Evolutionary conservation across 2,797 vertebrate species (phyloP).

Genomic region (Mus caroli): DNA sequence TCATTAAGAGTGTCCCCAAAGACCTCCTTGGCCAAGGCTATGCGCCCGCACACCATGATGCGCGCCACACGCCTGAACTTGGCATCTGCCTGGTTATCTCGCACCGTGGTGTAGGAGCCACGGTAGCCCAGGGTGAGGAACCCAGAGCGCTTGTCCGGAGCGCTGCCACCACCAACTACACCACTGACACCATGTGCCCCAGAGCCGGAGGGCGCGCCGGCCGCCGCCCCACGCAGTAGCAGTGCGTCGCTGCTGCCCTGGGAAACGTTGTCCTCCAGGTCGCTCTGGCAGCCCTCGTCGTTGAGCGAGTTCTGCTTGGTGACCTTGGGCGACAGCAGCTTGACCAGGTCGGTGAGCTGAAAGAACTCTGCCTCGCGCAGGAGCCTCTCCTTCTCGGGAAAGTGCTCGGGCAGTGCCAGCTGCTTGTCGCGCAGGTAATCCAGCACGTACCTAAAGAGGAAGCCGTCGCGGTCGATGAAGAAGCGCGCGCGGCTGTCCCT

Average conservation of each 20-base stretch:
- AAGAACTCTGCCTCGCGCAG: slow-evolving; percentile 94
- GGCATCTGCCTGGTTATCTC: slow-evolving; percentile 93
- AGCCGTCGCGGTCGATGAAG: slow-evolving; percentile 95
- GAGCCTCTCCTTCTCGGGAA: slow-evolving; percentile 94
- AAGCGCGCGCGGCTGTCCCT: slow-evolving; percentile 94
- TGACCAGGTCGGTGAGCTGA: slow-evolving; percentile 91
- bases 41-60: slow-evolving; percentile 94
- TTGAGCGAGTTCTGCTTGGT: slow-evolving; percentile 91
- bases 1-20: slow-evolving; percentile 94
- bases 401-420: slow-evolving; percentile 94
- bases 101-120: slow-evolving; percentile 92
- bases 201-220: slow-evolving; percentile 66
- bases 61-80: slow-evolving; percentile 94
- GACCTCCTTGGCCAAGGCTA: slow-evolving; percentile 94
- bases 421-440: slow-evolving; percentile 94
- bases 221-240: slow-evolving; percentile 85
- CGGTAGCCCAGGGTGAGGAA: slow-evolving; percentile 95
- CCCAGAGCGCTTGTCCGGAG: slow-evolving; percentile 91
- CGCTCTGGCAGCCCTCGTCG: slow-evolving; percentile 93
- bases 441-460: slow-evolving; percentile 95
- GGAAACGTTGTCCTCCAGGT: slow-evolving; percentile 91
- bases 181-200: slow-evolving; percentile 63
- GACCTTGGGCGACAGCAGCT: slow-evolving; percentile 91
- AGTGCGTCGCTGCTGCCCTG: slow-evolving; percentile 91
- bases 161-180: not conserved